Percentiles rank a stretch among this genome's conserved stretches.
These are phyloP conservation scores for Dipodomys ordii DNA, from an alignment of 2,113 vertebrate genomes.

Conservation along the genomic window DNA sequence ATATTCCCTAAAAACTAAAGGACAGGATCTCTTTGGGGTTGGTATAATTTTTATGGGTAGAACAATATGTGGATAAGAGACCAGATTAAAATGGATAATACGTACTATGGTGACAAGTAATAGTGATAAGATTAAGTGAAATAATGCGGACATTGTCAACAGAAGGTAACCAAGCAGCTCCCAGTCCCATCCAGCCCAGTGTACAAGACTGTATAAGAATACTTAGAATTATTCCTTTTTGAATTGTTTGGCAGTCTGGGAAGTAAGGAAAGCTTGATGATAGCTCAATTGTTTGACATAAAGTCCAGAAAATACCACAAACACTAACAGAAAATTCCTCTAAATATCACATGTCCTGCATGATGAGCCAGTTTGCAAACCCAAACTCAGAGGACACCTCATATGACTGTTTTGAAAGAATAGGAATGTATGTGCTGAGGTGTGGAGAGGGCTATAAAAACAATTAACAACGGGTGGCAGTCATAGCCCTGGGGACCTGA, in stretches of 20 bases:
- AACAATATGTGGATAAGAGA: neutral
- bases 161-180: neutral
- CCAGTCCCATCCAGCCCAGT: neutral
- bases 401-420: conserved; percentile 13
- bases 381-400: neutral
- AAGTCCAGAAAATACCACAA: neutral
- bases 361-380: neutral
- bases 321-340: neutral
- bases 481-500: neutral
- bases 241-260: neutral
- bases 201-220: neutral
- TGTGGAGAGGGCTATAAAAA: neutral
- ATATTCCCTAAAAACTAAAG: neutral
- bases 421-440: neutral
- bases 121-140: neutral
- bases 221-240: neutral
- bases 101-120: neutral
- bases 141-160: neutral
- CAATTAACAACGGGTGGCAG: neutral
- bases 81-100: neutral
- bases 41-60: neutral
- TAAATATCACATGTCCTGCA: neutral
- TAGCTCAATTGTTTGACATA: neutral
- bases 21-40: neutral
- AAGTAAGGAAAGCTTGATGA: conserved; percentile 11